A percentile compares a stretch with the other conserved stretches of the same genome.
Evolutionary conservation across 2,797 vertebrate genomes (phyloP).

Genomic region (Myiotriccus ornatus): DNA sequence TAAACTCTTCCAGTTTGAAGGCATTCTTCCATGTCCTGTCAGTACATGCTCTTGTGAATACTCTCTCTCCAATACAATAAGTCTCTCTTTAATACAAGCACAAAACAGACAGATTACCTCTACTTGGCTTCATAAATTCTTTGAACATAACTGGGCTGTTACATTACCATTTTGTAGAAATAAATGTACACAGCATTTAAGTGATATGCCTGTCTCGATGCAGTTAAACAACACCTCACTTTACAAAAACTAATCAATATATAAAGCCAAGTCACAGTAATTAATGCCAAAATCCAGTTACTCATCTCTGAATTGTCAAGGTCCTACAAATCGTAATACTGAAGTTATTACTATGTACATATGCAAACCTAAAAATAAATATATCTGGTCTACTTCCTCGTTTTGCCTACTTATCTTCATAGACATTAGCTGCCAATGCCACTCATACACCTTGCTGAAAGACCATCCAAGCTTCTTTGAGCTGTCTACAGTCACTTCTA

Average conservation of each 20-base stretch:
- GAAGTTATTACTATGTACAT: not conserved
- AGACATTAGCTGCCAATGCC: not conserved
- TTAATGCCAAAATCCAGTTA: not conserved
- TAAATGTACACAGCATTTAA: not conserved
- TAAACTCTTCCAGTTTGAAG: not conserved
- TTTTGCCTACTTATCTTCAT: not conserved
- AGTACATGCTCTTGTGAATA: not conserved
- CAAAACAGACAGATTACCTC: not conserved
- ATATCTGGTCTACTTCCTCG: not conserved
- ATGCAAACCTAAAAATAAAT: not conserved
- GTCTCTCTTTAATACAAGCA: not conserved
- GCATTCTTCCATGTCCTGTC: not conserved
- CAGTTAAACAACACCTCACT: not conserved
- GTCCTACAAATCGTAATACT: not conserved
- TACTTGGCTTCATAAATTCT: not conserved
- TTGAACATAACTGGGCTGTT: not conserved
- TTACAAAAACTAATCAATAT: not conserved
- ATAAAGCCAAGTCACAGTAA: not conserved
- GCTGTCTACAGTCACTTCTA: not conserved
- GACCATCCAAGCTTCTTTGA: not conserved
- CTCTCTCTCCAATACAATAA: not conserved
- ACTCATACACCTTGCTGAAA: not conserved
- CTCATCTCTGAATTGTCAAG: not conserved
- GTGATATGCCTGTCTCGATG: not conserved
- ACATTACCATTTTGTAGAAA: not conserved